These are phyloP conservation scores for Drosophila acutilabella DNA, from an alignment of 2,888 invertebrate genomes.

Conservation along the genomic window DNA sequence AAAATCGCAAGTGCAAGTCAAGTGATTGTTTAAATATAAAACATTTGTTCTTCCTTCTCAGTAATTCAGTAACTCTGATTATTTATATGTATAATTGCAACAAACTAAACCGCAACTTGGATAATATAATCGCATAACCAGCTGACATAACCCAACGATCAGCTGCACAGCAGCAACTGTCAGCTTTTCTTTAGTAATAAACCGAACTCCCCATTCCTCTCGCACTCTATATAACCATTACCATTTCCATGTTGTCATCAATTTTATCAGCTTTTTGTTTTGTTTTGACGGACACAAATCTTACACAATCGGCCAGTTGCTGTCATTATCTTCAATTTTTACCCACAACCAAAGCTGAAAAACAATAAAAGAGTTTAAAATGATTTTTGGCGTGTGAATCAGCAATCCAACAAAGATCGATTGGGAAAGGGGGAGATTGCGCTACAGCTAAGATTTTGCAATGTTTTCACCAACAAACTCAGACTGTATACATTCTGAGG, in stretches of 20 bases:
- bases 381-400: conserved; percentile 34
- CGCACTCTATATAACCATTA: not conserved
- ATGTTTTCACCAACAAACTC: conserved; percentile 2
- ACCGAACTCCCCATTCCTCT: not conserved
- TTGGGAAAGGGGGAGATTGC: conserved; percentile 10
- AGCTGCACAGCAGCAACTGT: conserved; percentile 9
- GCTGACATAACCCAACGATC: conserved; percentile 28
- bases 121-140: conserved; percentile 35
- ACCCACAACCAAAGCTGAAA: conserved; percentile 46
- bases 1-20: conserved; percentile 29
- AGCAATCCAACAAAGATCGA: conserved; percentile 26
- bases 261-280: conserved; percentile 23
- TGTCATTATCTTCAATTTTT: conserved; percentile 64
- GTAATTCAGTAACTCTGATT: conserved; percentile 12
- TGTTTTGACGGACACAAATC: conserved; percentile 32
- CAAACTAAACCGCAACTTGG: conserved; percentile 3
- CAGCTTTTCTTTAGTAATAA: conserved; percentile 2
- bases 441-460: conserved; percentile 18
- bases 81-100: conserved; percentile 10
- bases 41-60: conserved; percentile 23
- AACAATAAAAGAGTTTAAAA: not conserved
- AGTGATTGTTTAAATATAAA: conserved; percentile 21
- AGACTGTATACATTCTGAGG: conserved; percentile 9
- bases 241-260: conserved; percentile 31
- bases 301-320: conserved; percentile 55